Conservation (phyloP, 2,113 vertebrate species). For the Cynocephalus volans region DNA sequence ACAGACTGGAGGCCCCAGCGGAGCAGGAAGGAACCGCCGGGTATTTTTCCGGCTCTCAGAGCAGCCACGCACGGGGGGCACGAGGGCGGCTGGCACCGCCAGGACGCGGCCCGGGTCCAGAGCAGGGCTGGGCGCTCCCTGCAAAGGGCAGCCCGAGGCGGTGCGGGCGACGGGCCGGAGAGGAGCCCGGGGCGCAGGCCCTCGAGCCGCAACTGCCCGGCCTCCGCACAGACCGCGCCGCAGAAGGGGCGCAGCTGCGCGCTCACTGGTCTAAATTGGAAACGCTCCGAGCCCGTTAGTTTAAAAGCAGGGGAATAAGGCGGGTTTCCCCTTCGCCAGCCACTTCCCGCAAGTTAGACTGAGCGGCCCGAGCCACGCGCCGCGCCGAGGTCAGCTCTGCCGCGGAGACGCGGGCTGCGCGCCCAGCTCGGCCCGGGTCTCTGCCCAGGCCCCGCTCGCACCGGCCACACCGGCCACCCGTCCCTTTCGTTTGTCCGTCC, state of each 20-base stretch:
- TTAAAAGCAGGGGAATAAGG: constrained; percentile 1
- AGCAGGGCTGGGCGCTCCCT: neutral
- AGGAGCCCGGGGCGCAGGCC: neutral
- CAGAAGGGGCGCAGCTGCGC: constrained; percentile 84
- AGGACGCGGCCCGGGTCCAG: neutral
- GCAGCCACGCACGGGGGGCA: neutral
- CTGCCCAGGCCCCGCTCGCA: neutral
- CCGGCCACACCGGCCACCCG: fast-evolving
- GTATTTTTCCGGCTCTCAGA: neutral
- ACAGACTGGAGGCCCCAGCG: neutral
- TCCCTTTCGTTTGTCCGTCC: neutral
- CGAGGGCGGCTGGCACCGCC: neutral
- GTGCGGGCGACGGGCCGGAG: too few species aligned
- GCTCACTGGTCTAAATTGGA: constrained; percentile 70
- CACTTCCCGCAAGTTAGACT: neutral
- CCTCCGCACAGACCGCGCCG: neutral
- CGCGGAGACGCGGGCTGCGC: neutral
- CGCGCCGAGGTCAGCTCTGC: neutral
- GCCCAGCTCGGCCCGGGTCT: neutral
- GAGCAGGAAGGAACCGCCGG: neutral
- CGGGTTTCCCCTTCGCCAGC: neutral
- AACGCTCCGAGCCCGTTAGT: neutral
- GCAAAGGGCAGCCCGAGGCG: neutral
- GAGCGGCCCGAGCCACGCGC: fast-evolving
- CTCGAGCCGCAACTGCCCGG: neutral